phyloP scores from a whole-genome alignment of 2,113 vertebrate species.

The cat (Felis catus) region DNA sequence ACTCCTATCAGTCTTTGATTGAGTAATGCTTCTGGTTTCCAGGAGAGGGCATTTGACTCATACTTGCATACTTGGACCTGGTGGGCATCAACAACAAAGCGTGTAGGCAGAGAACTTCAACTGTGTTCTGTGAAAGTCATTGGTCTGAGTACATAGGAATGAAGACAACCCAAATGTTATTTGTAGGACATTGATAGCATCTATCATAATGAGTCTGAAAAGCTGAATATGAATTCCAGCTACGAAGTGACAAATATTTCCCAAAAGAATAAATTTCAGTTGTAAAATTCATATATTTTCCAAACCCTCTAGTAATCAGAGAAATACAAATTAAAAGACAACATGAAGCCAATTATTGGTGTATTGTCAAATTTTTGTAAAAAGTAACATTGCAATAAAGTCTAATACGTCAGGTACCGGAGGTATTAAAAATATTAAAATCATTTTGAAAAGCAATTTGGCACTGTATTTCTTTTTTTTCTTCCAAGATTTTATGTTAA shows the following conservation, averaged over 20 bases:
- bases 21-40: background rate
- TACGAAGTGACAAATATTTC: background rate
- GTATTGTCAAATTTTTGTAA: background rate
- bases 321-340: conserved; percentile 29
- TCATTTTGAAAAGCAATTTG: background rate
- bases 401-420: background rate
- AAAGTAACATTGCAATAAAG: background rate
- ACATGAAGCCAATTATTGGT: background rate
- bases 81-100: background rate
- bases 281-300: conserved; percentile 3
- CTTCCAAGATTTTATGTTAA: too few species aligned
- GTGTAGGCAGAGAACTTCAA: background rate
- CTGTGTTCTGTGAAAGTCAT: background rate
- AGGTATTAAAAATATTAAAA: background rate
- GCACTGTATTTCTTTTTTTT: background rate
- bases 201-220: background rate
- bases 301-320: background rate
- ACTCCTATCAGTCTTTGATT: background rate
- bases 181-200: background rate
- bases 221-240: background rate
- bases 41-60: background rate
- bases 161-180: background rate
- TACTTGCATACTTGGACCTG: background rate
- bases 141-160: background rate
- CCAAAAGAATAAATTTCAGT: background rate